Base-by-base conservation (phyloP, 2,113 vertebrate species). In the Corapipo altera region DNA sequence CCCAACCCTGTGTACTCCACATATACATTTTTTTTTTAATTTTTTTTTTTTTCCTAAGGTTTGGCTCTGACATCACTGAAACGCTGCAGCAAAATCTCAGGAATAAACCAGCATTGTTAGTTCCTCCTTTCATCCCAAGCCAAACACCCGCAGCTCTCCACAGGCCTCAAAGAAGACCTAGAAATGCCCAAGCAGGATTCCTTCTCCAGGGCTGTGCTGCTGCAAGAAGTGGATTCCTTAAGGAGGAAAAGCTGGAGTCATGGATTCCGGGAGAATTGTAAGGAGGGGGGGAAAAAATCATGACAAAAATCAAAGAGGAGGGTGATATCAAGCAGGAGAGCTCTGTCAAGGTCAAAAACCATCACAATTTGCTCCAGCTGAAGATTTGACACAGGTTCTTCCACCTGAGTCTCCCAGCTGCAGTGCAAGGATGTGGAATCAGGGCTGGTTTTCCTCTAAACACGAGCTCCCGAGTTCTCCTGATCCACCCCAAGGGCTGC, bases 11-110 rank as follows among this genome's bases (percentile, higher is more conserved):
- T 86, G 85, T 88, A 65, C 61, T 87, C 39, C 65, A 18, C 35
- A 27, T 33, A 84, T 37, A 91, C 59, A 14, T 85, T 22, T 73
- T 75, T 92, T 87, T 51, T 59, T 59, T 12, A n/a, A n/a, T 3
- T 19, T 19, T 54, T 86, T 28, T 77, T 79, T 93, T 90, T 83
- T 66, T 33, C 44, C 19, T 1, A 93, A 84, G 26, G 61, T 65
- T 96, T 96, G 95, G 92, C 90, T 86, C 85, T 93, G 79, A 86
- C 83, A 89, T 91, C 93, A 91, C 90, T 96, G 70, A 86, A 93
- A 87, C 82, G 78, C 65, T 85, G 81, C 83, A 91, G 70, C 37
- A 78, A 89, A 96, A 88, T 61, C 91, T 78, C 79, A 65, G 85
- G 85, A 75, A 91, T 89, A 96, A 94, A 94, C 86, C 85, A 48